A percentile compares a stretch with the other conserved stretches of the same genome.
Evolutionary conservation across 2,113 vertebrate species (phyloP).

Genomic region (Loxodonta africana): DNA sequence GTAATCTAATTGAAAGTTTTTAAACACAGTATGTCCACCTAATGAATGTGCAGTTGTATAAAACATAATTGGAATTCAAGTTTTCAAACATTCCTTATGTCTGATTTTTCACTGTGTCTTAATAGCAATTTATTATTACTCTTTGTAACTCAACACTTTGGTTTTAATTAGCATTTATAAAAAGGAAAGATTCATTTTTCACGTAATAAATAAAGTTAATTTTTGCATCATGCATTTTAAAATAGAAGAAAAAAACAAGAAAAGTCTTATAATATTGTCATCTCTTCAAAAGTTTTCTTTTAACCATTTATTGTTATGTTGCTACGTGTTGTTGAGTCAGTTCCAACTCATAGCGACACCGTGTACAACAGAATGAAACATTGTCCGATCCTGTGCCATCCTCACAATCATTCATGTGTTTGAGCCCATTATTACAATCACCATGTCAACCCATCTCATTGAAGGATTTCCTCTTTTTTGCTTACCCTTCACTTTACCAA

Average conservation of each 20-base stretch:
- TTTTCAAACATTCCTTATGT: neutral
- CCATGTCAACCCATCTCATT: too few relatives aligned
- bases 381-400: too few relatives aligned
- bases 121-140: slow-evolving; percentile 52
- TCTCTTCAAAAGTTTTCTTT: neutral
- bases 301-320: too few relatives aligned
- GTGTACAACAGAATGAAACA: too few relatives aligned
- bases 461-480: too few relatives aligned
- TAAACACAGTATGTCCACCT: neutral
- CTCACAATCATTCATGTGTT: too few relatives aligned
- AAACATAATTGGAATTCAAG: neutral
- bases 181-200: neutral
- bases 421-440: too few relatives aligned
- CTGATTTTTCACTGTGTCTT: neutral
- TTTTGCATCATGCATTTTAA: neutral
- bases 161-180: neutral
- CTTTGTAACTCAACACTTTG: slow-evolving; percentile 22
- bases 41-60: neutral
- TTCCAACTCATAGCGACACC: too few relatives aligned
- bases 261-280: neutral
- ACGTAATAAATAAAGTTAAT: slow-evolving; percentile 61
- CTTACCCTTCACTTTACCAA: too few relatives aligned
- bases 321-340: too few relatives aligned
- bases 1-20: slow-evolving; percentile 16
- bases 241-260: neutral